Percentiles rank a stretch among this genome's conserved stretches.
Evolutionary conservation across 2,797 vertebrate genomes (phyloP).

Genomic region (Tarsius wallacei): DNA sequence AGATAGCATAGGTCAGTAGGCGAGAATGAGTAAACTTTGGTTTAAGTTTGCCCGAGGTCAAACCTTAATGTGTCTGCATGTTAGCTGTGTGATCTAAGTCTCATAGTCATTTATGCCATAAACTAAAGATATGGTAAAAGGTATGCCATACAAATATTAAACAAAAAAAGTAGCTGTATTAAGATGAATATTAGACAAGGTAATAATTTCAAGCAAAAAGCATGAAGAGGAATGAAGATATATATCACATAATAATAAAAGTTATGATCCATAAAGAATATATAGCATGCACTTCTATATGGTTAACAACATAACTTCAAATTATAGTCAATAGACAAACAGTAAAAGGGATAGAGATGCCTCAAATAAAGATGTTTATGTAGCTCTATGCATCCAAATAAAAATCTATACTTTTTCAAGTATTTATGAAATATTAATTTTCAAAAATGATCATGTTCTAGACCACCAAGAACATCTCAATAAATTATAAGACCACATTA

Average conservation of each 20-base stretch:
- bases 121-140: slow-evolving; percentile 14
- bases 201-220: neutral
- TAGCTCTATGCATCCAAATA: neutral
- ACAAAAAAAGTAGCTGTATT: neutral
- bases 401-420: neutral
- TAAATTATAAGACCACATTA: slow-evolving; percentile 14
- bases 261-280: neutral
- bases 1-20: neutral
- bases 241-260: neutral
- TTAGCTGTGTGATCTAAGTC: neutral
- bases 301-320: neutral
- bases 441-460: neutral
- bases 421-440: slow-evolving; percentile 1
- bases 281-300: neutral
- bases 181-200: neutral
- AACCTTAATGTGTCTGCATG: neutral
- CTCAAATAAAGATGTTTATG: neutral
- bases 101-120: neutral
- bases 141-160: neutral
- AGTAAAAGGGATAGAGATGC: neutral
- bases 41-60: neutral
- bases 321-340: neutral
- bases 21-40: neutral
- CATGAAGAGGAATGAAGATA: neutral
- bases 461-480: neutral